Base-by-base conservation (phyloP, 2,113 vertebrate species). In the Menura novaehollandiae region DNA sequence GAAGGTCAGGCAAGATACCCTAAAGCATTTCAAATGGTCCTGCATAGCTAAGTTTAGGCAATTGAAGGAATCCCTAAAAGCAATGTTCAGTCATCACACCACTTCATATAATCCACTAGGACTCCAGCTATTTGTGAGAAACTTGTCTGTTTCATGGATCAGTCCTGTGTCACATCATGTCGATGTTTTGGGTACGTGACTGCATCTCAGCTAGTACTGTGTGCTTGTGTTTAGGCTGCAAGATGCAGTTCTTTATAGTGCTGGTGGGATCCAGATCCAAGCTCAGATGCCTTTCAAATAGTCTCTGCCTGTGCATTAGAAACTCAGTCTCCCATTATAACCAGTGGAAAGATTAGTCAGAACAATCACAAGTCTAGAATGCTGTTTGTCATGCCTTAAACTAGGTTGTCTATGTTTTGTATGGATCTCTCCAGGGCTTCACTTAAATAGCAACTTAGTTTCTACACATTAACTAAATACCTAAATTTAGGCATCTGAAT, bases 31-130 rank as follows among this genome's bases (percentile, higher is more conserved):
- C 60, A 47, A 47, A 79, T n/a, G 23, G 30, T 20, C 27, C 41
- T 4, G 3, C 0, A 0, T 53, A 84, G 56, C 68, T 77, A 56
- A 64, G 30, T 74, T 75, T 82, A 82, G 71, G 13, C 47, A 88
- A 13, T 37, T 44, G 77, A 88, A 60, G 24, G 52, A 71, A 78
- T 32, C 39, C 52, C 37, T 91, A 52, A 66, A 89, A 58, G 19
- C 0, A 0, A 26, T 13, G 24, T 84, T 86, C 15, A n/a, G 21
- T 28, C 68, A 76, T 85, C 8, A 0, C 15, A 35, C 7, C 5
- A 18, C 68, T 89, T 91, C 13, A 15, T 62, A 9, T 51, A 77
- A 51, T 91, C 55, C 39, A 43, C 51, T 23, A 84, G 60, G 51
- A 81, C 80, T 86, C 37, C 41, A 87, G 33, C 43, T 77, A 23